These are phyloP conservation scores for Caenorhabditis inopinata DNA, from an alignment of 1,140 invertebrate species.

Conservation along the genomic window DNA sequence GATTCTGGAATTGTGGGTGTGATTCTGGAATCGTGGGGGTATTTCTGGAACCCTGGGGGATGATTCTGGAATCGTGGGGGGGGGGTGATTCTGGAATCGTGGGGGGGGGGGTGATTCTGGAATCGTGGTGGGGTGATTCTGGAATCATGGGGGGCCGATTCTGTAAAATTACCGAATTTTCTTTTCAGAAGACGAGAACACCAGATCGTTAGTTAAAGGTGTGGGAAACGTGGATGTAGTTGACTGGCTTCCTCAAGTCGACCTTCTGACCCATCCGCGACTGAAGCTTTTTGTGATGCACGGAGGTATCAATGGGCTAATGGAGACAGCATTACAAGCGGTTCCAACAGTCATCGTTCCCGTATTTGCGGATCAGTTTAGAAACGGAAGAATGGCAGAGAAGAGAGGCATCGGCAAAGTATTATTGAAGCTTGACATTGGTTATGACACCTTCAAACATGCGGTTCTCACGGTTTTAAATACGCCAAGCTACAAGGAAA, in stretches of 20 bases:
- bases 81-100: no score
- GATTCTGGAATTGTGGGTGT: no score
- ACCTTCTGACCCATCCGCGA: conserved; percentile 47
- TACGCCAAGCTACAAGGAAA: conserved; percentile 48
- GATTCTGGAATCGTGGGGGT: no score
- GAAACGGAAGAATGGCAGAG: conserved; percentile 50
- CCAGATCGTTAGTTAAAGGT: neutral
- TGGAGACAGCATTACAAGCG: conserved; percentile 51
- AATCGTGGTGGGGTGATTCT: no score
- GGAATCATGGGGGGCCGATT: no score
- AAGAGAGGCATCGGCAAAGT: conserved; percentile 50
- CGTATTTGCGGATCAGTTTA: conserved; percentile 55
- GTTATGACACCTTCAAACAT: neutral
- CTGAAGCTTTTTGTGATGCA: conserved; percentile 53
- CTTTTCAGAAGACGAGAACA: conserved; percentile 40
- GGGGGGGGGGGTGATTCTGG: no score
- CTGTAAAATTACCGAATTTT: no score
- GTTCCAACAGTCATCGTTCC: conserved; percentile 57
- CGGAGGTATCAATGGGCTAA: conserved; percentile 56
- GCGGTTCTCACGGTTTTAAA: conserved; percentile 25
- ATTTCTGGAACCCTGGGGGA: no score
- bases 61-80: no score
- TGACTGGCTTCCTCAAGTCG: conserved; percentile 53
- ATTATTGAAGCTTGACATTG: conserved; percentile 44
- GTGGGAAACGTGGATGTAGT: conserved; percentile 51